Evolutionary conservation across 2,113 vertebrate genomes (phyloP).

Genomic region (Spilogale gracilis): DNA sequence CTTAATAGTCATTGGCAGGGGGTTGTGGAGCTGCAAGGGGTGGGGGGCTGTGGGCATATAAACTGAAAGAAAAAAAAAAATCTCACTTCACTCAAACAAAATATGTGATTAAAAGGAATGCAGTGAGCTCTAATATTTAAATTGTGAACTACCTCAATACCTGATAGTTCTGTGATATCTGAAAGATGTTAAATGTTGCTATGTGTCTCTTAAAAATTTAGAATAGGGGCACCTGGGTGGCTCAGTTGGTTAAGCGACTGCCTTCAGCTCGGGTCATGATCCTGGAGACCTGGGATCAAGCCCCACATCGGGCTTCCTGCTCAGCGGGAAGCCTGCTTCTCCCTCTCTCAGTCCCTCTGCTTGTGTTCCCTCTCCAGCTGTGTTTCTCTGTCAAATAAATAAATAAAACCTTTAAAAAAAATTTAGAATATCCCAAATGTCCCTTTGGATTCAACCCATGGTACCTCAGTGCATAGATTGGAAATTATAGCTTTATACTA

Average conservation of each 20-base stretch:
- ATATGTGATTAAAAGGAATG: not conserved
- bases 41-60: not conserved
- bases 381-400: too few relatives aligned
- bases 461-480: not conserved
- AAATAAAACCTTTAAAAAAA: not conserved
- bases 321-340: too few relatives aligned
- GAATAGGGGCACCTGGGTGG: not conserved
- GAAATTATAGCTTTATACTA: conserved; percentile 5
- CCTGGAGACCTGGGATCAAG: too few relatives aligned
- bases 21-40: not conserved
- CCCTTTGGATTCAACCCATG: not conserved
- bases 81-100: conserved; percentile 43
- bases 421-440: not conserved
- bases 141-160: not conserved
- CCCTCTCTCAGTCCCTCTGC: too few relatives aligned
- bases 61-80: not conserved
- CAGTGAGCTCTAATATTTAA: not conserved
- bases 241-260: too few relatives aligned
- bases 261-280: too few relatives aligned
- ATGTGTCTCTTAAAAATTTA: not conserved
- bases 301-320: too few relatives aligned
- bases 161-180: conserved; percentile 17
- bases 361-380: too few relatives aligned
- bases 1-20: not conserved
- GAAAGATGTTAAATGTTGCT: not conserved